These are phyloP conservation scores for Pristionchus japonicus DNA, from an alignment of 2,888 invertebrate genomes.

Conservation along the genomic window DNA sequence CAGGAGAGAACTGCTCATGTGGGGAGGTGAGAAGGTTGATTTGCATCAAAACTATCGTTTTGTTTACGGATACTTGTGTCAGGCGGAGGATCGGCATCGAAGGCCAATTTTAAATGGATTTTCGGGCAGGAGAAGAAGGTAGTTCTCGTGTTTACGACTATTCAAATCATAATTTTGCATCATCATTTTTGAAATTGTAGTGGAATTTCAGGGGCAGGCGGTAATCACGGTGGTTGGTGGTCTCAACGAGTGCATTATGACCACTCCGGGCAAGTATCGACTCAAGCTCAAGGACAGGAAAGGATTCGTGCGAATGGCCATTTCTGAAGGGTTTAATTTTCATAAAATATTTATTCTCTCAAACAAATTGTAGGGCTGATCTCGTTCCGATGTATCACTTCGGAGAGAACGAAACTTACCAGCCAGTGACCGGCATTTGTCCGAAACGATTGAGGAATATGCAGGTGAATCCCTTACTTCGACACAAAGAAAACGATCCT, in stretches of 20 bases:
- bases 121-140: neutral
- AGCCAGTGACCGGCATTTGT: neutral
- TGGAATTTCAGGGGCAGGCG: constrained; percentile 3
- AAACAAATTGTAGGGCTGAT: neutral
- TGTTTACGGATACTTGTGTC: no score
- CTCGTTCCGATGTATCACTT: constrained; percentile 29
- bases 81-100: no score
- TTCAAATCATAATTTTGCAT: no score
- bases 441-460: constrained; percentile 3
- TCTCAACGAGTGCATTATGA: neutral
- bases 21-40: neutral
- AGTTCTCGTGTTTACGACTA: neutral
- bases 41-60: no score
- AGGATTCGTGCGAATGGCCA: neutral
- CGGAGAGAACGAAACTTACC: neutral
- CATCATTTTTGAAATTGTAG: neutral
- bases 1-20: constrained; percentile 2
- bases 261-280: neutral
- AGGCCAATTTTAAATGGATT: neutral
- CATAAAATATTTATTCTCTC: neutral
- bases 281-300: constrained; percentile 26
- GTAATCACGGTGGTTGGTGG: neutral
- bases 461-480: neutral
- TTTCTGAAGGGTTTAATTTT: neutral
- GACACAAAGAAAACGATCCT: no score